Conservation (phyloP, 2,797 vertebrate genomes). For the Danio tinwini region DNA sequence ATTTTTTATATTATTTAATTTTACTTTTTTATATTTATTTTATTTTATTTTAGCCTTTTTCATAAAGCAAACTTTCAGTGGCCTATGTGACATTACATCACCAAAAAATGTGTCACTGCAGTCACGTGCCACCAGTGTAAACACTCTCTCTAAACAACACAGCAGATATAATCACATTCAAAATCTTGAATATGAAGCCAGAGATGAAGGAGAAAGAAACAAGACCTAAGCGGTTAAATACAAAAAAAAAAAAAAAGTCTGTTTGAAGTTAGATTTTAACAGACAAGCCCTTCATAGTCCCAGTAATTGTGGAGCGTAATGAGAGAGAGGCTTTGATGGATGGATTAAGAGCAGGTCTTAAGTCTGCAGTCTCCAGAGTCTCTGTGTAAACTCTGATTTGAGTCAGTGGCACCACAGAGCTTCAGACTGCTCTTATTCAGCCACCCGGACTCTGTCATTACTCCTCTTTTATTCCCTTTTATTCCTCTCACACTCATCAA, state of each 20-base stretch:
- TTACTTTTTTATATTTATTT: no score
- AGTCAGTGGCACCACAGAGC: slow-evolving; percentile 48
- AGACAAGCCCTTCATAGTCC: slow-evolving; percentile 28
- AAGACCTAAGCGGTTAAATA: slow-evolving; percentile 19
- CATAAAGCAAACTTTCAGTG: not conserved
- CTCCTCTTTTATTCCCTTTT: slow-evolving; percentile 48
- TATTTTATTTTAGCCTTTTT: not conserved
- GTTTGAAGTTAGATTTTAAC: slow-evolving; percentile 39
- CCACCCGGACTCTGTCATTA: slow-evolving; percentile 46
- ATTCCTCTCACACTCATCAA: slow-evolving; percentile 53
- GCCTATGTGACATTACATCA: not conserved
- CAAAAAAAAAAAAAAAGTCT: slow-evolving; percentile 8
- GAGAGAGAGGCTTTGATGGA: slow-evolving; percentile 53
- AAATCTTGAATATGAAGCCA: slow-evolving; percentile 35
- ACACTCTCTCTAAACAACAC: slow-evolving; percentile 15
- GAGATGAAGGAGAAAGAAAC: slow-evolving; percentile 32
- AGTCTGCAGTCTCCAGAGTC: slow-evolving; percentile 49
- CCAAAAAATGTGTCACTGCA: not conserved
- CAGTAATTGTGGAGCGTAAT: slow-evolving; percentile 51
- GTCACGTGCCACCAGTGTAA: slow-evolving; percentile 17
- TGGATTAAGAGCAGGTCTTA: slow-evolving; percentile 49
- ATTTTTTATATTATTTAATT: no score
- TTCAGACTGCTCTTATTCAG: slow-evolving; percentile 39
- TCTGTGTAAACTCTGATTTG: slow-evolving; percentile 54
- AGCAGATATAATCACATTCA: slow-evolving; percentile 41